Conservation (phyloP, 2,797 vertebrate species). For the Myiotriccus ornatus region DNA sequence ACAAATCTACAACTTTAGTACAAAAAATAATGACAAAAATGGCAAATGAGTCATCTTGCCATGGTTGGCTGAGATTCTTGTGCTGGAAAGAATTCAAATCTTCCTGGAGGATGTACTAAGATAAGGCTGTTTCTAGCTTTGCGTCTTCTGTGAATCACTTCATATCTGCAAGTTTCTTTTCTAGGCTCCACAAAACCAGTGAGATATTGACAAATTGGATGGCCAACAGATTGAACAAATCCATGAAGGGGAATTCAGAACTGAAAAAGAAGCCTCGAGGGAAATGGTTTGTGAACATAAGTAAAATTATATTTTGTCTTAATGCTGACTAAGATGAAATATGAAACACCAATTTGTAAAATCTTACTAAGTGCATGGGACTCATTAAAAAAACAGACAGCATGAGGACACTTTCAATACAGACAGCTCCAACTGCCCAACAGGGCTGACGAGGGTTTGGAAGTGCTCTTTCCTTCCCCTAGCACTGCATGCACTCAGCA, state of each 20-base stretch:
- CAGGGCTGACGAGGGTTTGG: background rate
- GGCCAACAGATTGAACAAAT: background rate
- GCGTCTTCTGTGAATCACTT: background rate
- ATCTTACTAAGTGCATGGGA: background rate
- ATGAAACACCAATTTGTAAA: background rate
- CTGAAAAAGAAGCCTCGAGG: background rate
- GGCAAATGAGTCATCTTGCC: background rate
- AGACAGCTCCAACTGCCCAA: background rate
- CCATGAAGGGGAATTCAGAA: background rate
- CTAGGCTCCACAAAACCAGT: background rate
- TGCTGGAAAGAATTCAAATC: background rate
- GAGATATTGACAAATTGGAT: slow-evolving; percentile 6
- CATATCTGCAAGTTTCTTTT: background rate
- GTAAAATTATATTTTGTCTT: background rate
- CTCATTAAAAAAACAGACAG: background rate
- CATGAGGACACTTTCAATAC: background rate
- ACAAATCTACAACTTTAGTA: background rate
- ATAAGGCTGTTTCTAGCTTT: slow-evolving; percentile 3
- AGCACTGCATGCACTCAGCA: background rate
- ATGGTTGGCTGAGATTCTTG: background rate
- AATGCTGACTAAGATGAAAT: slow-evolving; percentile 29
- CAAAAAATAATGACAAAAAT: slow-evolving; percentile 27
- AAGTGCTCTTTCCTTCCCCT: background rate
- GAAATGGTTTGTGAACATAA: background rate
- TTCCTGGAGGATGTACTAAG: background rate